Evolutionary conservation across 1,140 invertebrate genomes (phyloP), one percentile per base, ranked within the genome.

Genomic region (Thalassaphorura encarpata): DNA sequence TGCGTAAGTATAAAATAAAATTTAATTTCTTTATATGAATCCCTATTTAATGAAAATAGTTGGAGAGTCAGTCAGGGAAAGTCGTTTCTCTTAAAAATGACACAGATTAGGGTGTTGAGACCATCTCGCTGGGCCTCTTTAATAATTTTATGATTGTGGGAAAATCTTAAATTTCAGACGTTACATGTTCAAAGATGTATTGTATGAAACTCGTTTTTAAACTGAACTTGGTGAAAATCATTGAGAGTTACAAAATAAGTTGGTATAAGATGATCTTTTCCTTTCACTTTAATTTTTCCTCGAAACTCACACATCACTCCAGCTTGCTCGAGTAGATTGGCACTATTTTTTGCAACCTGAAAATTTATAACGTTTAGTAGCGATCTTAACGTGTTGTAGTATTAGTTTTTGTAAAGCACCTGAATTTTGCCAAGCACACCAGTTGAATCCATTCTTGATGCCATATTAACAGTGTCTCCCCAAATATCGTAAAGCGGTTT

Each of bases 401-500:
- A n/a, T n/a, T n/a, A n/a, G n/a, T n/a, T n/a, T n/a, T n/a, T n/a
- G n/a, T n/a, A n/a, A n/a, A n/a, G n/a, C 70, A 87, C 84, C 70
- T 91, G 87, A 66, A 92, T 89, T 69, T 80, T 79, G 45, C 84
- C 85, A 2, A 80, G 74, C 60, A 81, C 71, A 23, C 89, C 88
- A 0, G 84, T 87, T 0, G 83, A 87, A 64, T 92, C 89, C 87
- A 92, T 92, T 64, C 92, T 76, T 6, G 89, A 92, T 1, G 91
- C 89, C 78, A 96, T 87, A 72, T 96, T 96, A 0, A 95, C 91
- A 0, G 89, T 84, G 72, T 95, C 86, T 0, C 91, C 91, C 91
- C 90, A 94, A 61, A 95, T 90, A 69, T 95, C 87, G 62, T 84
- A 61, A 15, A 53, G 40, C 15, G 61, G 56, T 29, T 62, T 58